Evolutionary conservation across 2,113 vertebrate genomes (phyloP), one percentile per base, ranked within the genome.

Genomic region (Ceyx margarethae): DNA sequence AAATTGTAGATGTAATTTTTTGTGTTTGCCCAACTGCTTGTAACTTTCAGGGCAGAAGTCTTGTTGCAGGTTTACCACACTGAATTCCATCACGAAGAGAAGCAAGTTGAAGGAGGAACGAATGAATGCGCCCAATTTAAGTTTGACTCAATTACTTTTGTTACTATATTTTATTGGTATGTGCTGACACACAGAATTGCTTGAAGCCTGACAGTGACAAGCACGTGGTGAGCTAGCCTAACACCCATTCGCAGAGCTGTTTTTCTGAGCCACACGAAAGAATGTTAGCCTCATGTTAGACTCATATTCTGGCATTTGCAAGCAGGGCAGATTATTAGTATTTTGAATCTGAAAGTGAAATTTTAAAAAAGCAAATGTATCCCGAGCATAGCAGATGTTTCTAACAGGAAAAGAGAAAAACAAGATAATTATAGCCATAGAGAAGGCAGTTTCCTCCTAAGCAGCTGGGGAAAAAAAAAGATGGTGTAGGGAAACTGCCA

Each of bases 311-410:
- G 61, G 18, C 48, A 65, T 71, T 80, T 69, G 50, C 21, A n/a
- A 78, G 18, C 23, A 64, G 22, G 43, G 13, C 4, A 7, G 11
- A 15, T 86, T 64, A 46, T 60, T 81, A 78, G 13, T 65, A 23
- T 88, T 92, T 76, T 88, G 51, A 81, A 92, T 67, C 61, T 78
- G 61, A 45, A 93, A 85, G 48, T 43, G 19, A 87, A 71, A 53
- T 43, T 42, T 42, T 46, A 66, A 14, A 61, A 40, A 76, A 82
- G 42, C 33, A 81, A 71, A 64, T 37, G 54, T 79, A 74, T 19
- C 8, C 6, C 11, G 81, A 37, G 29, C 37, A 12, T 29, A 60
- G 57, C 53, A 78, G 17, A 82, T 9, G n/a, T 87, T 77, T 82
- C 58, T 79, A 85, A 82, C 10, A 45, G 10, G 43, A 37, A 74